Conservation (phyloP, 1,140 invertebrate genomes). For the Nebria ingens region DNA sequence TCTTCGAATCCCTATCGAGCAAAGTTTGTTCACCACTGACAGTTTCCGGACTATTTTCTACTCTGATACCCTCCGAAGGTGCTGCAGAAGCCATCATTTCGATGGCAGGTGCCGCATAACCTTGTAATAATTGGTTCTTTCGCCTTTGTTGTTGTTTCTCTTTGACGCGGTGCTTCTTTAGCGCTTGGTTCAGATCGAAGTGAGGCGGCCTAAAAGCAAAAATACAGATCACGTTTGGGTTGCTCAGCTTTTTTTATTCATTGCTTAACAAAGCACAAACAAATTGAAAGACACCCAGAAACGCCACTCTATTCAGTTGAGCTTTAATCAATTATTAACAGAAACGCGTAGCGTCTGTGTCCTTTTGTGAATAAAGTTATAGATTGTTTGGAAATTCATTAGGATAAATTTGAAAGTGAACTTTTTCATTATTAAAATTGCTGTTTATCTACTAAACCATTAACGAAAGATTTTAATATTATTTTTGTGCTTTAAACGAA, state of each 20-base stretch:
- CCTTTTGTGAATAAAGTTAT: too few relatives aligned
- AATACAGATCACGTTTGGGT: constrained; percentile 1
- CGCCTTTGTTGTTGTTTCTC: constrained; percentile 20
- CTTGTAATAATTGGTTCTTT: constrained; percentile 23
- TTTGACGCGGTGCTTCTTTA: constrained; percentile 23
- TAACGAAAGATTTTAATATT: too few relatives aligned
- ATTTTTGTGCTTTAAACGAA: too few relatives aligned
- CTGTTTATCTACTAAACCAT: too few relatives aligned
- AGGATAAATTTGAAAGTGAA: too few relatives aligned
- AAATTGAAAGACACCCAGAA: too few relatives aligned
- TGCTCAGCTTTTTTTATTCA: constrained; percentile 5
- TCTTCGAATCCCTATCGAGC: neutral
- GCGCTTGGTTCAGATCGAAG: constrained; percentile 24
- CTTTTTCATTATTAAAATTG: too few relatives aligned
- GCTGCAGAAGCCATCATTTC: neutral
- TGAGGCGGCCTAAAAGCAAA: constrained; percentile 23
- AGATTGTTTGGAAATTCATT: too few relatives aligned
- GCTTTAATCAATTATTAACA: too few relatives aligned
- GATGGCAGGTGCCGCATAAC: constrained; percentile 15
- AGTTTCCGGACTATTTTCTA: neutral
- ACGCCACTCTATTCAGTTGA: too few relatives aligned
- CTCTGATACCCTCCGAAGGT: neutral
- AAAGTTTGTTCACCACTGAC: constrained; percentile 2
- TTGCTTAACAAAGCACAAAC: too few relatives aligned
- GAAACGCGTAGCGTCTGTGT: too few relatives aligned